Conservation (phyloP, 2,797 vertebrate species). For the Danio albolineatus region DNA sequence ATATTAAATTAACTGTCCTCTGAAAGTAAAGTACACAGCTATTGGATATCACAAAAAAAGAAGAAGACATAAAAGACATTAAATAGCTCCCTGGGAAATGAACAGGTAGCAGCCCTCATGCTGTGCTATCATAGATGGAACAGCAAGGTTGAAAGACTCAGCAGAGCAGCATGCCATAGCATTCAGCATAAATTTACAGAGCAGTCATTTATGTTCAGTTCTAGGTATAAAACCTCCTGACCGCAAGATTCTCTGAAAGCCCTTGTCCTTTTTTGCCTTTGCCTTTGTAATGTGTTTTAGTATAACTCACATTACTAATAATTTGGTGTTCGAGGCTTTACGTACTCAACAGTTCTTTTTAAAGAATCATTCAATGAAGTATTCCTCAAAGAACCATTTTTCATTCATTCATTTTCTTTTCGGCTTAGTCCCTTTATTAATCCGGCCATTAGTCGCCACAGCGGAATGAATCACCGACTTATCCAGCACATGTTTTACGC, state of each 20-base stretch:
- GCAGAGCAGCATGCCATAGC: slow-evolving; percentile 11
- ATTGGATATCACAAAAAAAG: not conserved
- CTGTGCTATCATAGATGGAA: slow-evolving; percentile 14
- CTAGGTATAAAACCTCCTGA: not conserved
- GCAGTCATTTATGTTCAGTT: not conserved
- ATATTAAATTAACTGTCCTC: not conserved
- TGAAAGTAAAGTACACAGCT: not conserved
- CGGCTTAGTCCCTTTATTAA: too few relatives aligned
- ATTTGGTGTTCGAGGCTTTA: not conserved
- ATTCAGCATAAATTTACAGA: slow-evolving; percentile 4
- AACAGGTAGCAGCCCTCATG: slow-evolving; percentile 7
- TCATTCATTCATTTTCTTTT: too few relatives aligned
- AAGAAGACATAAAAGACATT: too few relatives aligned
- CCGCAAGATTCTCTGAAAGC: not conserved
- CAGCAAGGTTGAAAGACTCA: slow-evolving; percentile 12
- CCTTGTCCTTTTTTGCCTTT: not conserved
- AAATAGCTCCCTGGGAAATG: slow-evolving; percentile 1
- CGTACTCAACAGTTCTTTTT: slow-evolving; percentile 6
- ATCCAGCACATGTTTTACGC: too few relatives aligned
- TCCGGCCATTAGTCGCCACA: too few relatives aligned
- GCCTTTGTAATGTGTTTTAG: not conserved
- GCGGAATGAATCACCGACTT: too few relatives aligned
- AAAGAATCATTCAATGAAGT: not conserved
- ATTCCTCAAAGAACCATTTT: too few relatives aligned
- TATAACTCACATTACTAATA: not conserved